phyloP scores from a whole-genome alignment of 2,797 vertebrate genomes.

The Epinephelus awoara region DNA sequence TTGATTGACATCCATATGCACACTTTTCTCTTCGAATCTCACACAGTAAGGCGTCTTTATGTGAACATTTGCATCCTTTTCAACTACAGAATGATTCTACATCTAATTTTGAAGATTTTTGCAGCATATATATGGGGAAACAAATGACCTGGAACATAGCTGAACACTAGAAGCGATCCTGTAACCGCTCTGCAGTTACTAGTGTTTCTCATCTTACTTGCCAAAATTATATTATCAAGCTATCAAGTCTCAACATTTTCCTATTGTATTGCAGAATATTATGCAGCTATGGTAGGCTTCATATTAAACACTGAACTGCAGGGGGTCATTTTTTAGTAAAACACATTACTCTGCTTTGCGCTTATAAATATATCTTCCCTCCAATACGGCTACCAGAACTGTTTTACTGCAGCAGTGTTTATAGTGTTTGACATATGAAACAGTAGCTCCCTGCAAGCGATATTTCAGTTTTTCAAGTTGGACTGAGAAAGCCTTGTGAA shows the following conservation, averaged over 20 bases:
- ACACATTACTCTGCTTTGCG: constrained; percentile 42
- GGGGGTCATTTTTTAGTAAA: constrained; percentile 50
- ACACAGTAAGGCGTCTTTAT: constrained; percentile 23
- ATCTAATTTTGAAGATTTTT: constrained; percentile 27
- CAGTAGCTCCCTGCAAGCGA: constrained; percentile 61
- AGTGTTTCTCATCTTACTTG: constrained; percentile 47
- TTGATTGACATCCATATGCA: constrained; percentile 51
- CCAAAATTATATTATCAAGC: constrained; percentile 49
- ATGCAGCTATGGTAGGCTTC: constrained; percentile 29
- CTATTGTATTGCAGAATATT: constrained; percentile 27
- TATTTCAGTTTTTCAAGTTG: constrained; percentile 55
- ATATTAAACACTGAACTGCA: constrained; percentile 50
- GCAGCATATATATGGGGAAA: not conserved
- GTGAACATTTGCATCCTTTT: constrained; percentile 28
- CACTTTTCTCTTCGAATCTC: constrained; percentile 29
- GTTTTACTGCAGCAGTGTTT: constrained; percentile 59
- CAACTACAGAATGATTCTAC: constrained; percentile 27
- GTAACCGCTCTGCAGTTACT: constrained; percentile 19
- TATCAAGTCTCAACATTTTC: constrained; percentile 46
- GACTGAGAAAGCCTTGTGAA: constrained; percentile 42
- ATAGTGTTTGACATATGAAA: constrained; percentile 68
- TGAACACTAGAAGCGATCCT: constrained; percentile 23
- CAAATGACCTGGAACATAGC: constrained; percentile 20
- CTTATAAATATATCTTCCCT: constrained; percentile 64
- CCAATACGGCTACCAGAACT: constrained; percentile 25